These are phyloP conservation scores for Portevinia maculata DNA, from an alignment of 2,888 invertebrate species.

Conservation along the genomic window DNA sequence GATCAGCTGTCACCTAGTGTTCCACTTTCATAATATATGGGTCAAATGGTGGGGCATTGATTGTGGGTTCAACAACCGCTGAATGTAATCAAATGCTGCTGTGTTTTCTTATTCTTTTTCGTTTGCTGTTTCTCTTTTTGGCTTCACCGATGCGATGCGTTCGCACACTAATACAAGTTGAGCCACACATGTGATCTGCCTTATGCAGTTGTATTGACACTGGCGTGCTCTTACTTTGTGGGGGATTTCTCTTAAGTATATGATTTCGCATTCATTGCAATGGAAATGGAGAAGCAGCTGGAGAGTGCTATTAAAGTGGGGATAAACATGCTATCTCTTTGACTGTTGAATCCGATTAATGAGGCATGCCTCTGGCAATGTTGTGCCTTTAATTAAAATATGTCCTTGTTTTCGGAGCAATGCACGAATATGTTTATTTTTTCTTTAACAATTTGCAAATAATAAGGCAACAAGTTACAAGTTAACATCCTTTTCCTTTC, in stretches of 20 bases:
- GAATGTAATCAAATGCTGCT: constrained; percentile 72
- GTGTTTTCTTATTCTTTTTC: constrained; percentile 55
- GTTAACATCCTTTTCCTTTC: too few relatives aligned
- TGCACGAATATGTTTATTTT: too few relatives aligned
- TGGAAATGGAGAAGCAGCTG: not conserved
- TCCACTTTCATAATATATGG: constrained; percentile 80
- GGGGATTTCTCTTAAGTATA: constrained; percentile 38
- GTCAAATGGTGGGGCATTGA: constrained; percentile 79
- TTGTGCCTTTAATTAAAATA: not conserved
- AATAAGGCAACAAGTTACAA: too few relatives aligned
- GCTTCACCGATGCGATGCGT: constrained; percentile 21
- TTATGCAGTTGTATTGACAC: constrained; percentile 24
- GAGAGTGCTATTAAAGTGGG: constrained; percentile 10
- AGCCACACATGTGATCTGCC: not conserved
- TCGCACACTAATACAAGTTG: constrained; percentile 21
- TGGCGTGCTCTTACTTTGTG: not conserved
- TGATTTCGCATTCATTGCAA: constrained; percentile 24
- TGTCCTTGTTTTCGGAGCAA: not conserved
- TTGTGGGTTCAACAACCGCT: constrained; percentile 78
- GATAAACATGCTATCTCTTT: constrained; percentile 3
- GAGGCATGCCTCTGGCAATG: constrained; percentile 1
- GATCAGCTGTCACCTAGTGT: constrained; percentile 81
- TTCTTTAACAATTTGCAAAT: too few relatives aligned
- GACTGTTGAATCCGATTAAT: not conserved
- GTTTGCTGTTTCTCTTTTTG: constrained; percentile 48